Evolutionary conservation across 2,888 invertebrate genomes (phyloP).

Genomic region (Hyppa rectilinea): DNA sequence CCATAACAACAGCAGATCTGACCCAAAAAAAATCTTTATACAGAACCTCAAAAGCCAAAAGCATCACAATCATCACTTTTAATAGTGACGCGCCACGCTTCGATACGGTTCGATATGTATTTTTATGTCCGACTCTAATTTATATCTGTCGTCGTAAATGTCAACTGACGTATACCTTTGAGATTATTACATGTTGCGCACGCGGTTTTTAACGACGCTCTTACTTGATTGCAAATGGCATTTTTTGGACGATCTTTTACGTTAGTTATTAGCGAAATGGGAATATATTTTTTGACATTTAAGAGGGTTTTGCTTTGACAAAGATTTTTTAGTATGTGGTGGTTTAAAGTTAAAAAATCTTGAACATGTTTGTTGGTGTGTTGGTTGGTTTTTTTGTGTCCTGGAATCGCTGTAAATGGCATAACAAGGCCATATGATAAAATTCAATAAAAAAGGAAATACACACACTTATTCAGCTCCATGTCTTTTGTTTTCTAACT

Average conservation of each 20-base stretch:
- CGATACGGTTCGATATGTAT: slow-evolving; percentile 82
- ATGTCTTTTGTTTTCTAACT: too few species aligned
- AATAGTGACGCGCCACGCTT: slow-evolving; percentile 86
- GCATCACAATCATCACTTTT: slow-evolving; percentile 60
- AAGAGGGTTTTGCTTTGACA: slow-evolving; percentile 23
- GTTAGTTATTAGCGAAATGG: slow-evolving; percentile 57
- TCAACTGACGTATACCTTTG: slow-evolving; percentile 80
- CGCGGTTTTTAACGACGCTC: slow-evolving; percentile 85
- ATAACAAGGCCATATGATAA: too few species aligned
- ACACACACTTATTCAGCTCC: too few species aligned
- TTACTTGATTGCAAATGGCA: slow-evolving; percentile 79
- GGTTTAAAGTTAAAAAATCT: neutral
- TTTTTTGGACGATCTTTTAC: slow-evolving; percentile 53
- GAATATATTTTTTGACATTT: slow-evolving; percentile 38
- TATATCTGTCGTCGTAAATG: slow-evolving; percentile 88
- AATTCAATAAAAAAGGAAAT: too few species aligned
- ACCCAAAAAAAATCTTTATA: slow-evolving; percentile 10
- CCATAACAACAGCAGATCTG: too few species aligned
- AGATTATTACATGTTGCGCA: slow-evolving; percentile 84
- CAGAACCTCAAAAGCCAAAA: slow-evolving; percentile 43
- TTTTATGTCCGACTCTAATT: slow-evolving; percentile 88
- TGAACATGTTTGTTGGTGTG: neutral
- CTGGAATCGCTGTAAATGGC: neutral
- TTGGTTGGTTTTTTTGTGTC: neutral
- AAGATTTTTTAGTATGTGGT: slow-evolving; percentile 4